Evolutionary conservation across 2,888 invertebrate genomes (phyloP), one percentile per base, ranked within the genome.

Genomic region (Lissonota sp.): DNA sequence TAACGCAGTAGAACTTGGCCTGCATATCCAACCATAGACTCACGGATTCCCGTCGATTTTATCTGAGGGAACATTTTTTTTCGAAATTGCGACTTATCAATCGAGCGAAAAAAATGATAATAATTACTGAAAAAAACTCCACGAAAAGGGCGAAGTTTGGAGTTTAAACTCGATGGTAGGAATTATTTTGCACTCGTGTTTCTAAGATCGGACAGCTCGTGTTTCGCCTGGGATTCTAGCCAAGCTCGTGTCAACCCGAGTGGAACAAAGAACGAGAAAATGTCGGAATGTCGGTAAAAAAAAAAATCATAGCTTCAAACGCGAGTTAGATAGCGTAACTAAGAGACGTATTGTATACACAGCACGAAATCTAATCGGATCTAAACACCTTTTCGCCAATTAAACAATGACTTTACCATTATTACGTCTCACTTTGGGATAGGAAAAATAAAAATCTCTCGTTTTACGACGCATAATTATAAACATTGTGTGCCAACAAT

Each of bases 261-360:
- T 74, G 58, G 64, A 79, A 79, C 74, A 74, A 79, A 74, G 69
- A 79, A 64, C 73, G 63, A 64, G 63, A 53, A 49, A 60, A 49
- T 14, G 26, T 64, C 58, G 66, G 58, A 40, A n/a, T 39, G 40
- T 39, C 5, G 39, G n/a, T n/a, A n/a, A 39, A 44, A 3, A 26
- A 26, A 26, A 26, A 26, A 53, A 14, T 40, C n/a, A 40, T 12
- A 37, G 39, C 14, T 46, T 51, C 46, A 42, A 70, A 60, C 46
- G 46, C 44, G 70, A 70, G 39, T 70, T 37, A 58, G 44, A 58
- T 10, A 70, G 70, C 70, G 70, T 70, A 70, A 58, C 70, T 37
- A 46, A 70, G 58, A 70, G 49, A 70, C 49, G 14, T 58, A 40
- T 46, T 42, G 53, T 55, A 39, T 58, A 51, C 7, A 51, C 42